Evolutionary conservation across 1,140 invertebrate species (phyloP).

Genomic region (Drosophila repleta): DNA sequence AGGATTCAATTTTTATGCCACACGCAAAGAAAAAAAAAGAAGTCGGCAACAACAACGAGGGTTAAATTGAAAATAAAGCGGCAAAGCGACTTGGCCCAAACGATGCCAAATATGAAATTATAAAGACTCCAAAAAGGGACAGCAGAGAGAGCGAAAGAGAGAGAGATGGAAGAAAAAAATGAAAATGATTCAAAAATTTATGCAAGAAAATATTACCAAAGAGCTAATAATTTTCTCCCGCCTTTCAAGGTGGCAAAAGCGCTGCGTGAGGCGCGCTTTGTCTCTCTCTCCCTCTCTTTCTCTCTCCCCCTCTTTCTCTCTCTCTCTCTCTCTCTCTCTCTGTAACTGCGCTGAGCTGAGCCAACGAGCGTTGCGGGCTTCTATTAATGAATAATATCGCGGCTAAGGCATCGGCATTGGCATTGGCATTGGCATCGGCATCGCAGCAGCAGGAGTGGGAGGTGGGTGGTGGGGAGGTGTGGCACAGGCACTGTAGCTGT

Average conservation of each 20-base stretch:
- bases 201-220: slow-evolving; percentile 84
- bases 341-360: slow-evolving; percentile 29
- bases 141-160: neutral
- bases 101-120: slow-evolving; percentile 50
- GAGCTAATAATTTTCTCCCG: slow-evolving; percentile 83
- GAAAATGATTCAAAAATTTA: slow-evolving; percentile 80
- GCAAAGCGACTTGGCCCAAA: slow-evolving; percentile 34
- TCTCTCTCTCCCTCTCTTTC: too few relatives aligned
- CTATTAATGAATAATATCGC: slow-evolving; percentile 83
- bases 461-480: neutral
- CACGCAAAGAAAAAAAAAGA: slow-evolving; percentile 42
- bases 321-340: too few relatives aligned
- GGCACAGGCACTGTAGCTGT: slow-evolving; percentile 23
- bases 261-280: slow-evolving; percentile 51
- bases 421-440: slow-evolving; percentile 28
- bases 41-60: slow-evolving; percentile 61
- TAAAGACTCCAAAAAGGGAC: slow-evolving; percentile 32
- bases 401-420: slow-evolving; percentile 60
- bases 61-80: slow-evolving; percentile 83
- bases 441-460: neutral
- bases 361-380: slow-evolving; percentile 44
- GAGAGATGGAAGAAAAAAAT: slow-evolving; percentile 20
- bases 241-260: slow-evolving; percentile 73
- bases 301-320: too few relatives aligned
- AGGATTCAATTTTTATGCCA: slow-evolving; percentile 84